These are phyloP conservation scores for Brenthis daphne DNA, from an alignment of 2,888 invertebrate genomes.

Conservation along the genomic window DNA sequence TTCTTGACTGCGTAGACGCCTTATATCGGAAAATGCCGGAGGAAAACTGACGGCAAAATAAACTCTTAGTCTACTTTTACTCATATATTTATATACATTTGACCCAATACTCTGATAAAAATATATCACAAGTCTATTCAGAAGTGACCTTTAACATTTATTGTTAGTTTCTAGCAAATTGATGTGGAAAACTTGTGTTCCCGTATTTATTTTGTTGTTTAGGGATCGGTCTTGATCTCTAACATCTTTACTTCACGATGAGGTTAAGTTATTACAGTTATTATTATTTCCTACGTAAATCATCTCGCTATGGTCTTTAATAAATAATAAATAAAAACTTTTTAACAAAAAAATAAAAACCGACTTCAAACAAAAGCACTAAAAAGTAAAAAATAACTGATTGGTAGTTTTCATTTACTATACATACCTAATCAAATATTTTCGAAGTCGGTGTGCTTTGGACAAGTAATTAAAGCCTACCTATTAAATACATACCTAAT, in stretches of 20 bases:
- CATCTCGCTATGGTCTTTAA: too few relatives aligned
- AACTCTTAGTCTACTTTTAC: constrained; percentile 26
- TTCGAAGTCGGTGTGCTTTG: too few relatives aligned
- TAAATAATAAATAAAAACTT: too few relatives aligned
- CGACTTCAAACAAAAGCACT: too few relatives aligned
- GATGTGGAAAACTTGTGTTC: constrained; percentile 14
- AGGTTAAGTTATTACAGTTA: not conserved
- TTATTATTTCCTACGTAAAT: too few relatives aligned
- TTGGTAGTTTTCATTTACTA: too few relatives aligned
- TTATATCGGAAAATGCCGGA: constrained; percentile 35
- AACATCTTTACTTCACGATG: not conserved
- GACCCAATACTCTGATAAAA: constrained; percentile 31
- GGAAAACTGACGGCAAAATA: constrained; percentile 36
- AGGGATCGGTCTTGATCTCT: not conserved
- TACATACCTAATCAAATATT: too few relatives aligned
- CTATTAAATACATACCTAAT: too few relatives aligned
- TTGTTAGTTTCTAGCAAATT: constrained; percentile 29
- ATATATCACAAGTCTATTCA: constrained; percentile 27
- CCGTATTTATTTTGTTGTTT: constrained; percentile 10
- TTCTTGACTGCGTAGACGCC: constrained; percentile 27
- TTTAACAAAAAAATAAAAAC: too few relatives aligned
- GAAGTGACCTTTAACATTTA: constrained; percentile 30
- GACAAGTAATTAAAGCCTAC: too few relatives aligned
- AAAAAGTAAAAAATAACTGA: too few relatives aligned
- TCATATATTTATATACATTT: constrained; percentile 23